phyloP scores from a whole-genome alignment of 2,113 vertebrate species.

The Macaca mulatta region DNA sequence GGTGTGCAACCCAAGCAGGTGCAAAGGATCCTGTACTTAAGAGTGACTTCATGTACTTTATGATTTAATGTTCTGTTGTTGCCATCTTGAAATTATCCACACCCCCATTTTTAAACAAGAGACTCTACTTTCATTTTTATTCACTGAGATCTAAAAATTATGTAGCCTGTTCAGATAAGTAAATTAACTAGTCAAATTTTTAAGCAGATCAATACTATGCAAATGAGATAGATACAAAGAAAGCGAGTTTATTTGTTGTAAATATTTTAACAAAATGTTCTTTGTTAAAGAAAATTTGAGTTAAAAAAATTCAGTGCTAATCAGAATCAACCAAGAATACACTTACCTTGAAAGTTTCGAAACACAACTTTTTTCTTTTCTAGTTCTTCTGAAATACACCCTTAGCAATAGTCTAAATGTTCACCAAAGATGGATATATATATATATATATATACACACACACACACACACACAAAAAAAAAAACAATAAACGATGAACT shows the following conservation, averaged over 20 bases:
- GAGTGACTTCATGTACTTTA: not conserved
- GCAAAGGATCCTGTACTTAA: not conserved
- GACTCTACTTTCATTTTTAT: not conserved
- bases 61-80: not conserved
- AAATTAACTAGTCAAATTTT: not conserved
- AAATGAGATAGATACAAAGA: not conserved
- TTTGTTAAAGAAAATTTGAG: not conserved
- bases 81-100: not conserved
- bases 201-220: conserved; percentile 17
- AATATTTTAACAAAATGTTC: conserved; percentile 17
- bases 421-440: not conserved
- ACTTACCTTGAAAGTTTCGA: not conserved
- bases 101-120: not conserved
- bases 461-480: too few species aligned
- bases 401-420: not conserved
- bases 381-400: not conserved
- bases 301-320: not conserved
- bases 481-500: not conserved
- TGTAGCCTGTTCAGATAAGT: not conserved
- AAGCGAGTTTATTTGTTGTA: not conserved
- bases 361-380: not conserved
- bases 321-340: conserved; percentile 3
- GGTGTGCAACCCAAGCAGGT: not conserved
- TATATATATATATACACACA: rapidly evolving
- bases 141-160: not conserved